Base-by-base conservation (phyloP, 1,140 invertebrate genomes). In the Pinna nobilis region DNA sequence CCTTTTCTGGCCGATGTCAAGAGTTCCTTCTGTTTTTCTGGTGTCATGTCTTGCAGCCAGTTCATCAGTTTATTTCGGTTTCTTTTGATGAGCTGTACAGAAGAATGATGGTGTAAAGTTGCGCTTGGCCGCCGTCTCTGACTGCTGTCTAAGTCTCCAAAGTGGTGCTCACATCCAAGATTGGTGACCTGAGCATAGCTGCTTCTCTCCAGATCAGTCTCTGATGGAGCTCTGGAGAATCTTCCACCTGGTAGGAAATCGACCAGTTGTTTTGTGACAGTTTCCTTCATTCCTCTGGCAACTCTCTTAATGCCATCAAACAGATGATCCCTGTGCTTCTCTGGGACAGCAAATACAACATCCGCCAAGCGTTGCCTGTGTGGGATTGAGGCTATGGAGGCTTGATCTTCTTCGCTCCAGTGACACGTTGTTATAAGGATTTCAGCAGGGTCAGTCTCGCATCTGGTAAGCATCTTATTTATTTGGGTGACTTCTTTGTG, bases 81-180 rank as follows among this genome's bases (percentile, higher is more conserved):
- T 13, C 65, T 0, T 50, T 74, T 74, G 0, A 74, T 20, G 2
- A 74, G 6, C 41, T 73, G 70, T 3, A 73, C 35, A 1, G 65
- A 47, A 5, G 72, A 53, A 33, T 74, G 72, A 32, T 74, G 64
- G 23, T 67, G 72, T 44, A 74, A 51, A 18, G 65, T 61, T 37
- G 55, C 65, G 60, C 49, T 53, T 30, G 59, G 47, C 3, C 73
- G 23, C 32, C 59, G 15, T 18, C 49, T 20, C 32, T 69, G 73
- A 32, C 73, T 75, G 30, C 53, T 47, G 39, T 75, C 65, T n/a
- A 75, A 23, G 20, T 64, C 65, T 6, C 59, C 65, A 57, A 69
- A 75, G 35, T 69, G 57, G 37, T 75, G 73, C 15, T 69, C 65
- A 64, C 57, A 69, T 3, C 44, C 66, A 3, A 65, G 25, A 55